Percentiles rank a stretch among this genome's conserved stretches.
Conservation (phyloP, 1,140 invertebrate species). For the Procambarus virginalis region DNA sequence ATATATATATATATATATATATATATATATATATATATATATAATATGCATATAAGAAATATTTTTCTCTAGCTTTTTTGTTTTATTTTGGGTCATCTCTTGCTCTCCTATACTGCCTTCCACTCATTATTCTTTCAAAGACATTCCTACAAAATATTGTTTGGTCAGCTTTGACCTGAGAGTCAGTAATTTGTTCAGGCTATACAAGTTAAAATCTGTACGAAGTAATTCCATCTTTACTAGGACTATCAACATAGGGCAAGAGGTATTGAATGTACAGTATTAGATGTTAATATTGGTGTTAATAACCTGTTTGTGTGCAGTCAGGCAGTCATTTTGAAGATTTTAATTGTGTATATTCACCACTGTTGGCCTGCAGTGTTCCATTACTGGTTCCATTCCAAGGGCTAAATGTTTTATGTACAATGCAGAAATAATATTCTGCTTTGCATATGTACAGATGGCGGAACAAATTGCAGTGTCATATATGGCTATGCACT, state of each 20-base stretch:
- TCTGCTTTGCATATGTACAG: background rate
- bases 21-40: slow-evolving; percentile 12
- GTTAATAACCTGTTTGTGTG: background rate
- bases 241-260: background rate
- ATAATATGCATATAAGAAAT: background rate
- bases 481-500: background rate
- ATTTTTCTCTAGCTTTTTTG: background rate
- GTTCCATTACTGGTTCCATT: background rate
- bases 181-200: background rate
- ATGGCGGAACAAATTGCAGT: background rate
- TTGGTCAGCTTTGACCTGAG: background rate
- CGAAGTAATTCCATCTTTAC: background rate
- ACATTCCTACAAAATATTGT: background rate
- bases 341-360: background rate
- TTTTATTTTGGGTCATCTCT: background rate
- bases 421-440: background rate
- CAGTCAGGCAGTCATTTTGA: background rate
- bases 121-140: background rate
- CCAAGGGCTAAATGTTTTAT: background rate
- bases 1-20: slow-evolving; percentile 13
- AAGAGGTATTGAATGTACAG: background rate
- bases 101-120: background rate
- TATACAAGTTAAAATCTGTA: background rate
- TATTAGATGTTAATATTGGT: slow-evolving; percentile 5
- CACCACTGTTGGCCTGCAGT: background rate